Base-by-base conservation (phyloP, 2,888 invertebrate genomes). In the Heteromurus nitidus region DNA sequence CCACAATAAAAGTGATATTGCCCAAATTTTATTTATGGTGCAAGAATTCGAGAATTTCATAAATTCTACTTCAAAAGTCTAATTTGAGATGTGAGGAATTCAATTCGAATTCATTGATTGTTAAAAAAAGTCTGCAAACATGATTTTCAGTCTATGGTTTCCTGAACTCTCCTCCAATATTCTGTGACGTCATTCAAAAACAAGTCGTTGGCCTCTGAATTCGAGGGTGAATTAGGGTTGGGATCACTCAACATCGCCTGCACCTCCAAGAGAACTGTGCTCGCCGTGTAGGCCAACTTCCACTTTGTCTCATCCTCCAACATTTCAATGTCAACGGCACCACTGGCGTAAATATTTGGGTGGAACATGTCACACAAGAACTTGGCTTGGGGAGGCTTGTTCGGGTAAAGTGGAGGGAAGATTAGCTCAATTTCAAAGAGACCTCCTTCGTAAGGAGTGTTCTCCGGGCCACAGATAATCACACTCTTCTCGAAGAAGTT, bases 401-500 rank as follows among this genome's bases (percentile, higher is more conserved):
- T 99, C 84, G 99, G 99, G 91, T 99, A 99, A 92, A 99, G 99
- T 93, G 99, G 99, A 89, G 98, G 99, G 91, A 99, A 99, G 93
- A 99, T 99, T 92, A 99, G 96, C 88, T 98, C 98, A 89, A 99
- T 92, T 92, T 99, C 99, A 91, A 99, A 99, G 85, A 99, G 99
- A 85, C 99, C 99, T 92, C 99, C 99, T 91, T 99, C 99, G 91
- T 99, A 92, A 11, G 92, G 92, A 22, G 92, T 92, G 20, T 85
- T 82, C 20, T 74, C 76, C 0, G 84, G 85, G 88, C 99, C 99
- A 91, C 99, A 99, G 92, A 99, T 99, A 90, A 99, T 98, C 90
- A 99, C 99, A 92, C 99, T 99, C 99, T 99, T 99, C 90, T 99
- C 95, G 96, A 99, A 97, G 89, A 99, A 99, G 91, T 99, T 99